Conservation (phyloP, 2,113 vertebrate species). For the Proterorhinus semilunaris region DNA sequence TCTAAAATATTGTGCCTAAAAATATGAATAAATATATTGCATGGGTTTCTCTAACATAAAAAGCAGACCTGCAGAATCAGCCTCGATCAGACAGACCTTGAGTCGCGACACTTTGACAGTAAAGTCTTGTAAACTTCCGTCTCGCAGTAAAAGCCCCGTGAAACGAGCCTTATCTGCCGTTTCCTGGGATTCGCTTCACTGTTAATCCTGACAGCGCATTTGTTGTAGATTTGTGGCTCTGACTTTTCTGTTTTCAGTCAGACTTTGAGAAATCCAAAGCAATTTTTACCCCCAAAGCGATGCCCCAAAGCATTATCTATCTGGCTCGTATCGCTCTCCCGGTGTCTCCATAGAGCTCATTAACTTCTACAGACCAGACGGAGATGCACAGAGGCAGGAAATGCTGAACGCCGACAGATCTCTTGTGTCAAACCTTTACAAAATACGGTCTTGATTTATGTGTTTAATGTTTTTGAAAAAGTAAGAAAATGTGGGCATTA, state of each 20-base stretch:
- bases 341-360: slow-evolving; percentile 14
- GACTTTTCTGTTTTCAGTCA: background rate
- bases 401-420: background rate
- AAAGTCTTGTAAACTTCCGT: background rate
- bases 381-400: background rate
- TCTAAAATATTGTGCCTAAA: no score
- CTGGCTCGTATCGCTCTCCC: slow-evolving; percentile 2
- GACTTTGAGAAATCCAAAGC: slow-evolving; percentile 12
- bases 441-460: no score
- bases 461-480: background rate
- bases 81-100: background rate
- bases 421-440: no score
- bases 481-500: background rate
- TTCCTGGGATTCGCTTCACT: slow-evolving; percentile 12
- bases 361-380: slow-evolving; percentile 34
- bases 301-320: background rate
- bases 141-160: background rate
- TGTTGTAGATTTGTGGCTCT: background rate
- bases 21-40: no score
- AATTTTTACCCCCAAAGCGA: background rate
- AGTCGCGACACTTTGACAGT: slow-evolving; percentile 2
- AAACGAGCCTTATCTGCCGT: background rate
- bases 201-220: slow-evolving; percentile 6
- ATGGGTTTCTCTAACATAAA: background rate
- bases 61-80: background rate